Evolutionary conservation across 2,888 invertebrate species (phyloP), one percentile per base, ranked within the genome.

Genomic region (Hypolimnas misippus): DNA sequence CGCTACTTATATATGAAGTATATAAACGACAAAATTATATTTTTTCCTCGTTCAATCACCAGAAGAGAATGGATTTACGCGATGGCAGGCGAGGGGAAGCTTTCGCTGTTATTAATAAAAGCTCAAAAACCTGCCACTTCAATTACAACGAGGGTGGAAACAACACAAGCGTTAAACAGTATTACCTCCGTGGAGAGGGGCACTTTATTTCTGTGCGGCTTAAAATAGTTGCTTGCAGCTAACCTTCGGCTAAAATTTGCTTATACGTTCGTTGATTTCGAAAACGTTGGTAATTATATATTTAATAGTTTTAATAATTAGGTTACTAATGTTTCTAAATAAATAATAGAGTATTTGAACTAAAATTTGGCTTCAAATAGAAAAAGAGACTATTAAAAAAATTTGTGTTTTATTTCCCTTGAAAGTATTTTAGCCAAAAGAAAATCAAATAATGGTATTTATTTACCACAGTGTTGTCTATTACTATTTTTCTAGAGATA

Each of bases 121-220:
- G 52, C 35, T 52, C 52, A 52, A 52, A 38, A 52, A 52, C 17
- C 52, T 52, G 52, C 52, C 52, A 52, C 33, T 52, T 52, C 52
- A 35, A 52, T 52, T 52, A 35, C 25, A n/a, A 46, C 49, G 19
- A 19, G 52, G 52, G 52, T 52, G 35, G 33, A 31, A n/a, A 31
- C 52, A 35, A 52, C 52, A 19, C 52, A 52, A 52, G 35, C 52
- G 52, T 52, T 52, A 52, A 52, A 52, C n/a, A 52, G 52, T n/a
- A 52, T 52, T 52, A 35, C 33, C 19, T 17, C 17, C 17, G 29
- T n/a, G n/a, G n/a, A n/a, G 17, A 52, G 33, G 19, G 29, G 35
- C 10, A n/a, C 33, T 35, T 52, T 33, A 17, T 33, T 52, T 17
- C 17, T 1, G 52, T 12, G 44, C 4, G 25, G 29, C 12, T 19